Conservation (phyloP, 1,140 invertebrate genomes). For the Araneus ventricosus region DNA sequence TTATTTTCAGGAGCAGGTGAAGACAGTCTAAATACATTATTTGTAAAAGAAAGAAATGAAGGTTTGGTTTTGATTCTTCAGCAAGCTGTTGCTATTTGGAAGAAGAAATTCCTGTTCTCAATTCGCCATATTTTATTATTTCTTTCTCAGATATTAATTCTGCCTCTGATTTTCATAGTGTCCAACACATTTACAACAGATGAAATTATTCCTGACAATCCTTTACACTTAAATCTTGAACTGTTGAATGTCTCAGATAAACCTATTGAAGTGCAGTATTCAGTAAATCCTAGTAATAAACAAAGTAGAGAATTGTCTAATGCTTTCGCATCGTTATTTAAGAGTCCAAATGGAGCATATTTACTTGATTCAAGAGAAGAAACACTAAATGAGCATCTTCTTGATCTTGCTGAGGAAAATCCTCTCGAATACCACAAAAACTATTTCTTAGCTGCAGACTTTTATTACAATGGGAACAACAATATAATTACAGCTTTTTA, state of each 20-base stretch:
- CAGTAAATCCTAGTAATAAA: background rate
- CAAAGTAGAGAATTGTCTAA: background rate
- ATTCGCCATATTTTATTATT: no score
- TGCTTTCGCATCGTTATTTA: background rate
- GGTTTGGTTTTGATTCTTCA: background rate
- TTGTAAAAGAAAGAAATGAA: background rate
- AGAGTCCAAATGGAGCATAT: background rate
- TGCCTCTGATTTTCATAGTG: background rate
- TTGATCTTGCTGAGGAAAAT: background rate
- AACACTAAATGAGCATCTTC: background rate
- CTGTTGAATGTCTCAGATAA: background rate
- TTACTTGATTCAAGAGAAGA: background rate
- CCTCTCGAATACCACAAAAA: background rate
- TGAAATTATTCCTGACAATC: background rate
- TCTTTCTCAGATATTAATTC: background rate
- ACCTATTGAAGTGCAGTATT: background rate
- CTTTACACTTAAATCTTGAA: background rate
- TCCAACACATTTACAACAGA: background rate
- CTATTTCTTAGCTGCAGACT: background rate
- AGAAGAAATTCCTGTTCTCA: background rate
- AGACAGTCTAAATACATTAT: background rate
- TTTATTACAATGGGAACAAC: background rate
- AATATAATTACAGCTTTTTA: background rate
- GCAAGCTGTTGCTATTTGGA: background rate
- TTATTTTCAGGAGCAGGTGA: conserved; percentile 4